phyloP scores from a whole-genome alignment of 2,113 vertebrate species.

The Dicentrarchus labrax region DNA sequence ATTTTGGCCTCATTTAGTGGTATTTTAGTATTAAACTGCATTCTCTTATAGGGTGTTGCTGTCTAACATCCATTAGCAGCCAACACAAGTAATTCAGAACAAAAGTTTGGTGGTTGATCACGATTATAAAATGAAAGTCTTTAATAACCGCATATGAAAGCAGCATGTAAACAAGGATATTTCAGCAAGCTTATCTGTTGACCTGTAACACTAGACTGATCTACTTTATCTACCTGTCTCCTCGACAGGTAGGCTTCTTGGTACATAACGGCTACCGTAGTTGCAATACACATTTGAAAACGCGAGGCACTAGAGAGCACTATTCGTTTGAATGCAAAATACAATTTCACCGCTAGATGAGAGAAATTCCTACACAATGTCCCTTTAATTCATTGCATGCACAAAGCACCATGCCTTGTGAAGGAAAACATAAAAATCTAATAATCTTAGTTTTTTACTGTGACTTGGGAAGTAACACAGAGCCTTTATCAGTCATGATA shows the following conservation, averaged over 20 bases:
- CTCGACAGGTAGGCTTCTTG: no score
- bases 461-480: not conserved
- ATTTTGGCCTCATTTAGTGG: not conserved
- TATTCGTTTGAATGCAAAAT: no score
- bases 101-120: not conserved
- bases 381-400: not conserved
- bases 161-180: slow-evolving; percentile 6
- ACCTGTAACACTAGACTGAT: slow-evolving; percentile 14
- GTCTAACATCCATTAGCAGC: not conserved
- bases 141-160: not conserved
- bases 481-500: slow-evolving; percentile 6
- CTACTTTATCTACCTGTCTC: slow-evolving; percentile 49
- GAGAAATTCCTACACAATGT: no score
- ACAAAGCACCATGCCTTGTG: not conserved
- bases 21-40: no score
- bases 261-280: no score
- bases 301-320: no score
- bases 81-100: not conserved
- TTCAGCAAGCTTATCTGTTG: slow-evolving; percentile 21
- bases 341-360: no score
- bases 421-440: not conserved
- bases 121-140: not conserved
- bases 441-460: not conserved
- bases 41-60: not conserved
- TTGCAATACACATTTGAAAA: no score